Conservation (phyloP, 2,888 invertebrate species). For the Napeogenes inachia region DNA sequence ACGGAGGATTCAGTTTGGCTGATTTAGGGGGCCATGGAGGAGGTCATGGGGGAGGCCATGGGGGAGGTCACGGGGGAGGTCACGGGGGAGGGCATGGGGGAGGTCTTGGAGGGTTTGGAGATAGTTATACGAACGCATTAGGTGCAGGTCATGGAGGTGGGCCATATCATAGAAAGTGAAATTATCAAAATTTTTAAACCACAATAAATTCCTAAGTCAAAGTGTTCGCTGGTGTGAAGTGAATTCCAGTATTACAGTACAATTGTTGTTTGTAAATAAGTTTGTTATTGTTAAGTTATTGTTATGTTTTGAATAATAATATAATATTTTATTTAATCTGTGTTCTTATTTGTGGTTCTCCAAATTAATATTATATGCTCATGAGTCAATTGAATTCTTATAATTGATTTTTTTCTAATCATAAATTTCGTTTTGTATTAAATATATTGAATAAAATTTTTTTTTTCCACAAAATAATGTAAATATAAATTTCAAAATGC, state of each 20-base stretch:
- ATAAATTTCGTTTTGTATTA: too few species aligned
- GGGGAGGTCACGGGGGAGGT: slow-evolving; percentile 20
- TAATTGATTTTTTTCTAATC: too few species aligned
- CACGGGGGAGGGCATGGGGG: slow-evolving; percentile 39
- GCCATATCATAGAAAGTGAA: slow-evolving; percentile 54
- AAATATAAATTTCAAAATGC: too few species aligned
- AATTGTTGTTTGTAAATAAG: slow-evolving; percentile 54
- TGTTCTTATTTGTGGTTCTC: slow-evolving; percentile 20
- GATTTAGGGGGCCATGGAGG: slow-evolving; percentile 33
- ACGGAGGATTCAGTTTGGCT: slow-evolving; percentile 32
- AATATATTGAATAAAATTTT: too few species aligned
- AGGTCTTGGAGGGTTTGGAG: slow-evolving; percentile 42
- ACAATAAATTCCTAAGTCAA: slow-evolving; percentile 61
- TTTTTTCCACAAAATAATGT: too few species aligned
- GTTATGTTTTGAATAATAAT: slow-evolving; percentile 50
- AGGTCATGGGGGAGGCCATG: slow-evolving; percentile 34
- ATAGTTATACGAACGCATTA: slow-evolving; percentile 64
- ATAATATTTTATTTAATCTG: slow-evolving; percentile 40
- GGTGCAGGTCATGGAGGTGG: slow-evolving; percentile 71
- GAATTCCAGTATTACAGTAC: slow-evolving; percentile 40
- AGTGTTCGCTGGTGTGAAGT: slow-evolving; percentile 39
- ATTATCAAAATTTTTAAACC: slow-evolving; percentile 37
- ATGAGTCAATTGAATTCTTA: too few species aligned
- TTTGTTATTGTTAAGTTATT: slow-evolving; percentile 58
- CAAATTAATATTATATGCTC: too few species aligned